A percentile compares a stretch with the other conserved stretches of the same genome.
phyloP scores from a whole-genome alignment of 2,113 vertebrate species.

The Tupaia chinensis region DNA sequence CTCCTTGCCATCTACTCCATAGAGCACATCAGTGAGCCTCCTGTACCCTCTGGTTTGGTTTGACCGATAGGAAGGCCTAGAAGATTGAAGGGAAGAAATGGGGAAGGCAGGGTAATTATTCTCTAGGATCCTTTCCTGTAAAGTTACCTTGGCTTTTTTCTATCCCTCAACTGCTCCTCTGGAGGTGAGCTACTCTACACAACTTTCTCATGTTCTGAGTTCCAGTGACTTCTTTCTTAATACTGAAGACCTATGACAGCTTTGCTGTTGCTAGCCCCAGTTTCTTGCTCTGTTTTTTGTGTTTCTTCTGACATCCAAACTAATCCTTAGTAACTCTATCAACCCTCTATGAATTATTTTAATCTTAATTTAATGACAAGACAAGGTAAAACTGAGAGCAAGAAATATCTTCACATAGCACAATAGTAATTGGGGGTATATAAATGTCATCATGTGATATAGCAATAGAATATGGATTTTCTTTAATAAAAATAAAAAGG shows the following conservation, averaged over 20 bases:
- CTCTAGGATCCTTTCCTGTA: background rate
- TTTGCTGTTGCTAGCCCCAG: background rate
- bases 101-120: background rate
- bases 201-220: background rate
- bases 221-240: slow-evolving; percentile 8
- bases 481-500: slow-evolving; percentile 33
- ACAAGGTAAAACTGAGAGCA: background rate
- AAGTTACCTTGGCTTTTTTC: background rate
- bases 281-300: background rate
- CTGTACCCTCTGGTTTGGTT: background rate
- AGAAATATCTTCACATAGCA: slow-evolving; percentile 5
- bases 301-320: background rate
- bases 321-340: background rate
- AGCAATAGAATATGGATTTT: slow-evolving; percentile 7
- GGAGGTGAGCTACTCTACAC: background rate
- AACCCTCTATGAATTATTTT: slow-evolving; percentile 24
- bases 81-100: background rate
- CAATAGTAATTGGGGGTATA: background rate
- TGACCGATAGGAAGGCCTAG: background rate
- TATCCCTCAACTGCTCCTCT: background rate
- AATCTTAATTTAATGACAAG: slow-evolving; percentile 35
- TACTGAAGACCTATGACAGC: background rate
- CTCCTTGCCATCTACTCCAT: background rate
- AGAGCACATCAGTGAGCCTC: background rate
- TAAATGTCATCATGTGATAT: background rate